Conservation (phyloP, 2,888 invertebrate genomes). For the Drosophila atripex region DNA sequence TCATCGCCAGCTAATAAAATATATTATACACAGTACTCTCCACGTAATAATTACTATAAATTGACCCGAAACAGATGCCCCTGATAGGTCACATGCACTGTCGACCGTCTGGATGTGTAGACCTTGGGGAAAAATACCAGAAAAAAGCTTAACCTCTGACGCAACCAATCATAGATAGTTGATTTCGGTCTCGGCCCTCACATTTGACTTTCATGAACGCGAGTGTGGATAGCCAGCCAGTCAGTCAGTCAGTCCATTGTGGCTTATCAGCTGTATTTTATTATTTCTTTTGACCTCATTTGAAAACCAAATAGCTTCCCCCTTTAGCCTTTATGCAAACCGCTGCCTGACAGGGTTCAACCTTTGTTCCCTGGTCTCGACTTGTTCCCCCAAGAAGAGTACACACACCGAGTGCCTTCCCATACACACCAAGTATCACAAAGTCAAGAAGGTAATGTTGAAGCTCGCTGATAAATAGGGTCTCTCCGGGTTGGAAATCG, state of each 20-base stretch:
- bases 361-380: slow-evolving; percentile 38
- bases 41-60: slow-evolving; percentile 22
- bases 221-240: slow-evolving; percentile 13
- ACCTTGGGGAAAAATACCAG: slow-evolving; percentile 48
- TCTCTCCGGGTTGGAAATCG: background rate
- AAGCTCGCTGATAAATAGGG: slow-evolving; percentile 42
- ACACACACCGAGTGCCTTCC: slow-evolving; percentile 13
- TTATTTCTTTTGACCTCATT: slow-evolving; percentile 79
- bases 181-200: slow-evolving; percentile 11
- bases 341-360: slow-evolving; percentile 48
- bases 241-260: slow-evolving; percentile 9
- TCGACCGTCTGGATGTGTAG: slow-evolving; percentile 28
- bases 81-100: slow-evolving; percentile 36
- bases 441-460: slow-evolving; percentile 41
- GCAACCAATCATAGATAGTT: slow-evolving; percentile 35
- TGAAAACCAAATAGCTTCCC: slow-evolving; percentile 69
- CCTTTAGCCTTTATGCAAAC: slow-evolving; percentile 42
- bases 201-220: slow-evolving; percentile 46
- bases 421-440: slow-evolving; percentile 13
- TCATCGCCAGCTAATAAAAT: slow-evolving; percentile 8
- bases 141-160: slow-evolving; percentile 34
- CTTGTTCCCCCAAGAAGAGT: slow-evolving; percentile 15
- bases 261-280: slow-evolving; percentile 43
- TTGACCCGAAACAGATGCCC: slow-evolving; percentile 48
- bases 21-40: slow-evolving; percentile 18